Evolutionary conservation across 2,797 vertebrate genomes (phyloP), one percentile per base, ranked within the genome.

Genomic region (Syncerus caffer): DNA sequence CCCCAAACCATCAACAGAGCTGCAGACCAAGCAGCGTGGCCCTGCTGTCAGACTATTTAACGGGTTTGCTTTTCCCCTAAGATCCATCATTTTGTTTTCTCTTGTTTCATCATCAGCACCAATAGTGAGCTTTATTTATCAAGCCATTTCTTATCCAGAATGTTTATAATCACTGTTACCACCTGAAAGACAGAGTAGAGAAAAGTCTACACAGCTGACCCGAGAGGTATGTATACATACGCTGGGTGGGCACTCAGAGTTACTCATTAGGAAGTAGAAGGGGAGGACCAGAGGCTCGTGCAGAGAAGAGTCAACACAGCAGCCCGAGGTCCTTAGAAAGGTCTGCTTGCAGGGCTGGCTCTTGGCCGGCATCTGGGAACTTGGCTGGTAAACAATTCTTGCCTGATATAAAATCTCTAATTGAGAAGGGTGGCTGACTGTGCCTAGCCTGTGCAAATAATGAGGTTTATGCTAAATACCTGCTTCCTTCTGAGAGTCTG

Each of bases 21-120:
- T 51, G 3, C 1, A 38, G 45, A 62, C 57, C 60, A 29, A 55
- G 62, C 7, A 82, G 51, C 1, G 0, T 0, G 15, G 45, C 34
- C 21, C 57, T 50, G 25, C 42, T 13, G n/a, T 29, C 57, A 94
- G 57, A 34, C 89, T n/a, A 15, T 13, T 51, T 17, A 88, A 83
- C 0, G 9, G 0, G 19, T 4, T 9, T 80, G 47, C 31, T 51
- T 57, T 80, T 57, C 29, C 4, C 53, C 29, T 2, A 57, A 88
- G 87, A 85, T 4, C 9, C 31, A 79, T 31, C n/a, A 0, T 55
- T 89, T 74, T 64, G 34, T 34, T 55, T 84, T 82, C 45, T 71
- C 60, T 95, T 83, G 27, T 50, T 58, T 62, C 50, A 50, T 76
- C 58, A 29, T n/a, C 19, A 80, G 60, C 31, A 45, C 17, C n/a